phyloP scores from a whole-genome alignment of 1,140 invertebrate species.

The Eufriesea mexicana region DNA sequence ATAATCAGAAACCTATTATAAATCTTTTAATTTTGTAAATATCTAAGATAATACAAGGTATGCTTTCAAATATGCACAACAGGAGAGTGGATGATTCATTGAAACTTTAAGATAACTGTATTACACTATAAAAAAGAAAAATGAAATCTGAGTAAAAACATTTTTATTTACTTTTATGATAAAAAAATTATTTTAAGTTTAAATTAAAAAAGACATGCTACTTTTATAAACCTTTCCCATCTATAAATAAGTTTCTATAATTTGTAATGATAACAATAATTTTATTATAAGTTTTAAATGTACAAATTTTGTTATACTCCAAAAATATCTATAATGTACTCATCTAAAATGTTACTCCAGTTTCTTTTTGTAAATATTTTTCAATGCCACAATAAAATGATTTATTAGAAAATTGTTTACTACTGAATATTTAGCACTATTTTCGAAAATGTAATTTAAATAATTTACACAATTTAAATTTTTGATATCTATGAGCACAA shows the following conservation, averaged over 20 bases:
- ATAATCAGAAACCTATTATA: conserved; percentile 53
- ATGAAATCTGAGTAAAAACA: conserved; percentile 12
- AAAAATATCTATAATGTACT: background rate
- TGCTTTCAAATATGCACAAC: conserved; percentile 35
- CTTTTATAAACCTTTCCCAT: background rate
- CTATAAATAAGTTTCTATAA: conserved; percentile 5
- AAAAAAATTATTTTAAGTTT: background rate
- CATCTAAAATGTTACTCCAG: conserved; percentile 18
- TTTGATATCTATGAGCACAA: conserved; percentile 42
- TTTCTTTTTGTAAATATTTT: conserved; percentile 24
- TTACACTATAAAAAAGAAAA: background rate
- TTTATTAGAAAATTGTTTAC: conserved; percentile 4
- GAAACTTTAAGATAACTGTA: conserved; percentile 14
- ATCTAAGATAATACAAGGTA: conserved; percentile 38
- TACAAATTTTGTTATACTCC: background rate
- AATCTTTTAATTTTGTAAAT: conserved; percentile 62
- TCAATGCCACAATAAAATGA: conserved; percentile 8
- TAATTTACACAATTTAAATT: background rate
- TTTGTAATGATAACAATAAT: conserved; percentile 4
- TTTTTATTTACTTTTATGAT: background rate
- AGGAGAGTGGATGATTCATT: conserved; percentile 14
- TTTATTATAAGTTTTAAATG: conserved; percentile 17
- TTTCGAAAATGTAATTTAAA: conserved; percentile 5
- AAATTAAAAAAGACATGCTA: background rate
- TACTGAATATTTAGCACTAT: background rate